A percentile compares a stretch with the other conserved stretches of the same genome.
Conservation (phyloP, 2,888 invertebrate genomes). For the Caenorhabditis sinica region DNA sequence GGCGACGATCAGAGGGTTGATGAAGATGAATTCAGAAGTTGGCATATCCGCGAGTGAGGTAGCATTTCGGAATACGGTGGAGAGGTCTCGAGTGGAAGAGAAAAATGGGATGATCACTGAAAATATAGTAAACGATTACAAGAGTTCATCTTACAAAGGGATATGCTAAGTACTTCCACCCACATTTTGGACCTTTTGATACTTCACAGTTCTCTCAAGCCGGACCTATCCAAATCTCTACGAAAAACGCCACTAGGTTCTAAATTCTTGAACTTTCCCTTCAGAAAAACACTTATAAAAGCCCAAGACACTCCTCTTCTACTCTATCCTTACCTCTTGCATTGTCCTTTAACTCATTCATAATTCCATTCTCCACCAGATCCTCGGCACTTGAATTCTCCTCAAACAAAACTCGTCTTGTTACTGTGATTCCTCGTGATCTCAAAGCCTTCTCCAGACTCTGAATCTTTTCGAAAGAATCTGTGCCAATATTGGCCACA, state of each 20-base stretch:
- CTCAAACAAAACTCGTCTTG: conserved; percentile 69
- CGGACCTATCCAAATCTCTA: not conserved
- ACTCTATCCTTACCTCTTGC: conserved; percentile 62
- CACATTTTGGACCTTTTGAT: not conserved
- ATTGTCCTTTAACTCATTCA: conserved; percentile 70
- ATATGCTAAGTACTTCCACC: no score
- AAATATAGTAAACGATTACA: conserved; percentile 3
- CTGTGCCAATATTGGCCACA: conserved; percentile 72
- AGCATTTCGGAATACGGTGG: conserved; percentile 66
- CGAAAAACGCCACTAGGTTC: not conserved
- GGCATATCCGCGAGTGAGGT: conserved; percentile 58
- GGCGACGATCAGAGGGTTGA: conserved; percentile 63
- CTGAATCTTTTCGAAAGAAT: conserved; percentile 68
- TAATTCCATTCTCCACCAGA: conserved; percentile 66
- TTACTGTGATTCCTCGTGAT: conserved; percentile 55
- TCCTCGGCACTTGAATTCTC: conserved; percentile 67
- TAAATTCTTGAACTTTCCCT: not conserved
- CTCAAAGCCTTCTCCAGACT: conserved; percentile 69
- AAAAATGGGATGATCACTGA: conserved; percentile 74
- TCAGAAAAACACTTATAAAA: conserved; percentile 15
- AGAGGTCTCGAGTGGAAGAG: conserved; percentile 71
- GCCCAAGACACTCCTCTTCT: not conserved
- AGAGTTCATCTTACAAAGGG: not conserved
- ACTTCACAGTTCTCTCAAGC: not conserved
- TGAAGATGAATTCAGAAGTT: conserved; percentile 67